Evolutionary conservation across 2,113 vertebrate species (phyloP), one percentile per base, ranked within the genome.

Genomic region (Passer montanus): DNA sequence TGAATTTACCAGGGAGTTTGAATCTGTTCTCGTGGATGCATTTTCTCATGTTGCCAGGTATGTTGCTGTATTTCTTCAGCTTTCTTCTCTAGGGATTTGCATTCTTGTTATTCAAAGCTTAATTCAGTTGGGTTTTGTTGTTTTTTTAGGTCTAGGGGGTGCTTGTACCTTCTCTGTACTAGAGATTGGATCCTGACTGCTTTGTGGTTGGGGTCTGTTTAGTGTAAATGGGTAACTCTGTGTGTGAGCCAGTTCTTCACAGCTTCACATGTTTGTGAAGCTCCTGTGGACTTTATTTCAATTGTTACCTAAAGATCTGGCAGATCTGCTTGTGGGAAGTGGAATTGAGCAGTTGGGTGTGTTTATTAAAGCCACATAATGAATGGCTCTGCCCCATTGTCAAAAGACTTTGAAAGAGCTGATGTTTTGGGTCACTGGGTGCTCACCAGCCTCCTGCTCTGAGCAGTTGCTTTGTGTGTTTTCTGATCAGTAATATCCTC

Each of bases 21-120:
- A 99, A 93, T 97, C 98, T 20, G 99, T 99, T 75, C 99, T 99
- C 0, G 98, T 99, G 79, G 99, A 99, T 96, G 99, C 99, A 66
- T 99, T 99, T 95, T 99, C 99, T 81, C 99, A 99, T 4, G 99
- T 99, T 85, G 99, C 99, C 97, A 99, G 99, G 99, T 99, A 97
- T 31, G 97, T 97, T 80, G 56, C 60, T 72, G 8, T 35, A 6
- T 64, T 55, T 49, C 19, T 46, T 62, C 76, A 33, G 1, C 17
- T 67, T 30, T 39, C 20, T 9, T 50, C 17, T 60, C 11, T 16
- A 4, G 13, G 26, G 11, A 19, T 58, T 56, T 70, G 13, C 5
- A 2, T 68, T 78, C 27, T 49, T 41, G 19, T 67, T 60, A 7
- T 7, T 30, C 10, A 23, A 7, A 62, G 49, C 68, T 44, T 11